Base-by-base conservation (phyloP, 2,888 invertebrate species). In the Sesia apiformis region DNA sequence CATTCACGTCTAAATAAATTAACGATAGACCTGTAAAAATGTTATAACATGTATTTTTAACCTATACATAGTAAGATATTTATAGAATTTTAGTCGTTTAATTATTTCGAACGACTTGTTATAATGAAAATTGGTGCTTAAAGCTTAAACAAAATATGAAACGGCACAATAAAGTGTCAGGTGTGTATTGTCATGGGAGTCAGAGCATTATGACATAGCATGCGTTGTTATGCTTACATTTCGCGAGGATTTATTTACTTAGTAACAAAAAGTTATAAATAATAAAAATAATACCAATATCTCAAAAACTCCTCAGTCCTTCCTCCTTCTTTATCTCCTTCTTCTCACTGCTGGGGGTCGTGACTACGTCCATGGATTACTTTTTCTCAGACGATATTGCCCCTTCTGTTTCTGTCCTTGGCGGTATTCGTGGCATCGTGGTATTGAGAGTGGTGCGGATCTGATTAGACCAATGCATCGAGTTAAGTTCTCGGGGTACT, bases 81-180 rank as follows among this genome's bases (percentile, higher is more conserved):
- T 89, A 89, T 89, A 88, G 86, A 87, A 85, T 76, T 88, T 86
- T 86, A 84, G 88, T 89, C 88, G 89, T 89, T 89, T 88, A 88
- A 85, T 86, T 88, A 88, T 89, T 89, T 89, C 84, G 85, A 89
- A 89, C 88, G 89, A 88, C 88, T 89, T 87, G 88, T 89, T 89
- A 89, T 87, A 87, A 89, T 84, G 82, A 89, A 88, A 88, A 86
- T 89, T 88, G 89, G 88, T 88, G 88, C 88, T 89, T 88, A 84
- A 85, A 86, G 88, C 88, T 89, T 88, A 88, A 81, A 78, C 73
- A 81, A 79, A 83, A 80, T 81, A 84, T 78, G 80, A 70, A 63
- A 68, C 74, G 84, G 77, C 78, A 76, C 76, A 70, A 52, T 53
- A 56, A 60, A 63, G 69, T 78, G 83, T 73, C 81, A 73, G 70